Evolutionary conservation across 2,113 vertebrate genomes (phyloP).

Genomic region (Callaeas wilsoni): DNA sequence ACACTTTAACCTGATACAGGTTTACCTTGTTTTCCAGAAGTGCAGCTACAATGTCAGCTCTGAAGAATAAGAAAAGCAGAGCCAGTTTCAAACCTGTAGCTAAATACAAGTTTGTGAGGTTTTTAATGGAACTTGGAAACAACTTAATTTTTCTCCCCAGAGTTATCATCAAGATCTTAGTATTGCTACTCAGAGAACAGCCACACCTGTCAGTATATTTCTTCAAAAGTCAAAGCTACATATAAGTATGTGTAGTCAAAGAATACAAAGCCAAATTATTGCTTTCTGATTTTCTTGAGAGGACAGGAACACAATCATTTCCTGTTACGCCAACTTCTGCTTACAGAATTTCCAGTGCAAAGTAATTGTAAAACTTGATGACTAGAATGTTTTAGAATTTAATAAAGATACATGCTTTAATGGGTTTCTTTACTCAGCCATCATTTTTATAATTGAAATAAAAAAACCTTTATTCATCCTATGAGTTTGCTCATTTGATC

Average conservation of each 20-base stretch:
- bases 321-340: slow-evolving; percentile 7
- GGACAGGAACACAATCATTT: neutral
- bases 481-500: slow-evolving; percentile 34
- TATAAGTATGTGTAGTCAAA: neutral
- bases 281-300: neutral
- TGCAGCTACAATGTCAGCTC: neutral
- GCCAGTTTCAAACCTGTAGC: neutral
- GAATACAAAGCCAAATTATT: neutral
- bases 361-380: slow-evolving; percentile 28
- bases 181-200: neutral
- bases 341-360: neutral
- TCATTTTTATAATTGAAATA: slow-evolving; percentile 21
- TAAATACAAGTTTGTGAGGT: neutral
- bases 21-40: neutral
- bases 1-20: neutral
- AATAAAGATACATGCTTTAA: slow-evolving; percentile 31
- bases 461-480: slow-evolving; percentile 8
- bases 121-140: neutral
- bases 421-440: neutral
- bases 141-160: neutral
- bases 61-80: neutral
- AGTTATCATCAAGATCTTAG: neutral
- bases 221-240: neutral
- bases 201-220: neutral
- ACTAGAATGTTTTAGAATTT: slow-evolving; percentile 19